Base-by-base conservation (phyloP, 2,113 vertebrate species). In the Alaudala cheleensis region DNA sequence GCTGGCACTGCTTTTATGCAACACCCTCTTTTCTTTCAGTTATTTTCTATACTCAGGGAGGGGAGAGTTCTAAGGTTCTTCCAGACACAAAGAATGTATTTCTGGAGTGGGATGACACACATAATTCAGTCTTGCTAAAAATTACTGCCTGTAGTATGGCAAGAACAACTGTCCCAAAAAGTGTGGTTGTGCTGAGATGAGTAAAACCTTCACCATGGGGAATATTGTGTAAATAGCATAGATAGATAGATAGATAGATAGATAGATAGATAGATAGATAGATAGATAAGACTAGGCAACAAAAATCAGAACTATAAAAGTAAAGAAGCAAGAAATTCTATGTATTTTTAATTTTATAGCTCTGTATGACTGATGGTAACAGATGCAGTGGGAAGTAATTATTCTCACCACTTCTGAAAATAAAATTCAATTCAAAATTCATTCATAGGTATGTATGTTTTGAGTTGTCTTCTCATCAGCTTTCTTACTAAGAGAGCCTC, bases 391-490 rank as follows among this genome's bases (percentile, higher is more conserved):
- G 29, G 25, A 96, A 73, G 5, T 49, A 58, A 77, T 54, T 56
- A 37, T 37, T 86, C 58, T 83, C 56, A 72, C 11, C 26, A 49
- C 22, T 77, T 86, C 34, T 60, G 51, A 73, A 95, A 92, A 54
- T 37, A 14, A 90, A 73, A 74, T 62, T 73, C 0, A 49, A 45
- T 74, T 78, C 74, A 56, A 80, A 90, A 56, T 9, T 2, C 4
- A 1, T 57, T 89, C 20, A 29, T 23, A 40, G 10, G 7, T 69
- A 25, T 0, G 0, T n/a, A 25, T 5, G 12, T 42, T 86, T 81
- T 83, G 62, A 17, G 4, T 82, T 82, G 26, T 76, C 34, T 76
- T 90, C 20, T 80, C 23, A 47, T 47, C 9, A 16, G 6, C 54
- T 85, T 93, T 60, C 14, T 44, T 45, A 37, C 47, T 70, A 66